phyloP scores from a whole-genome alignment of 2,113 vertebrate genomes.

The Anthoscopus minutus region DNA sequence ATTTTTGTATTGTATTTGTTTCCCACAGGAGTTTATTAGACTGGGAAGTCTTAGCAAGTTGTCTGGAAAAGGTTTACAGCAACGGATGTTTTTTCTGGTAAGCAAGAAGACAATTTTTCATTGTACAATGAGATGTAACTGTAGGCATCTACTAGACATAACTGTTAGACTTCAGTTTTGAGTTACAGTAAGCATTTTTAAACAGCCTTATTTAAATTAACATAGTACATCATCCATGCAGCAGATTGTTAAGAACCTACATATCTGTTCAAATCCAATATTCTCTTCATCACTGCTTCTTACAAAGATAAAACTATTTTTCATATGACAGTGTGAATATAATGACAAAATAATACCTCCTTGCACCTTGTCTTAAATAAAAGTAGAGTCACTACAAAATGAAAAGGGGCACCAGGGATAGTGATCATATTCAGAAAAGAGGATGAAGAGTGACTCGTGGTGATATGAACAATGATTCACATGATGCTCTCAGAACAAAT shows the following conservation, averaged over 20 bases:
- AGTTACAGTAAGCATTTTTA: background rate
- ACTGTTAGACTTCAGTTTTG: background rate
- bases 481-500: background rate
- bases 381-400: background rate
- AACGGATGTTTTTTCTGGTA: constrained; percentile 99
- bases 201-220: background rate
- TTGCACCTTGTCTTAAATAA: background rate
- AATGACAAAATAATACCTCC: background rate
- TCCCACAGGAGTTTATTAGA: constrained; percentile 91
- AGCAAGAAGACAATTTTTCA: constrained; percentile 6
- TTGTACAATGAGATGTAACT: background rate
- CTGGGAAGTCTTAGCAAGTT: constrained; percentile 97
- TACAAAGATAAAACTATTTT: background rate
- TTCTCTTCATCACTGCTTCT: background rate
- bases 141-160: background rate
- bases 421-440: background rate
- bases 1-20: background rate
- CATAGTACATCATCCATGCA: background rate
- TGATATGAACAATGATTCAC: background rate
- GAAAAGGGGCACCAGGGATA: background rate
- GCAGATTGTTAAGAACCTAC: background rate
- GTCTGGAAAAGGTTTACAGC: constrained; percentile 96
- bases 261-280: background rate
- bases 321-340: background rate
- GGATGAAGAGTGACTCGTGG: background rate